A percentile compares a stretch with the other conserved stretches of the same genome.
These are phyloP conservation scores for Dimorphilus gyrociliatus DNA, from an alignment of 2,888 invertebrate species.

Conservation along the genomic window DNA sequence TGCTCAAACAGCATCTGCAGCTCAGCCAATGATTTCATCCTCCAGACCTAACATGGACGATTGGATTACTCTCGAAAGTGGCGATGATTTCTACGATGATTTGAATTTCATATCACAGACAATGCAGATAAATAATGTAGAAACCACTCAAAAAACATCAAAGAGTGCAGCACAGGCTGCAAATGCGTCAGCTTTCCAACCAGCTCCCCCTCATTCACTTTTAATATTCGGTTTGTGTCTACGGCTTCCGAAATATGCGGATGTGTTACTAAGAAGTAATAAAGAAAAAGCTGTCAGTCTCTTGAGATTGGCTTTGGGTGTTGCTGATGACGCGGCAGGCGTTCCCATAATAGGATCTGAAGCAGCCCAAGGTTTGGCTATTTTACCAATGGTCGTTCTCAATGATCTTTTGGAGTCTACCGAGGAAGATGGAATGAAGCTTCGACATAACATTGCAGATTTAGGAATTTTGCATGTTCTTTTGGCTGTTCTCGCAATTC, in stretches of 20 bases:
- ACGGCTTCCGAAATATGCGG: constrained; percentile 73
- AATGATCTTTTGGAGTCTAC: constrained; percentile 56
- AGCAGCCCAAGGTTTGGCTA: constrained; percentile 48
- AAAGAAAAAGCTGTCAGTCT: constrained; percentile 65
- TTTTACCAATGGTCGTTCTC: constrained; percentile 56
- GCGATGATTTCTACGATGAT: constrained; percentile 43
- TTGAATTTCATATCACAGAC: background rate
- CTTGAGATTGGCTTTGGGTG: constrained; percentile 67
- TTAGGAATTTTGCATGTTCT: constrained; percentile 69
- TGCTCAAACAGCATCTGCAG: constrained; percentile 42
- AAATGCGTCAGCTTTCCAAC: constrained; percentile 5
- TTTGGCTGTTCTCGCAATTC: constrained; percentile 69
- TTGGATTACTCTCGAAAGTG: constrained; percentile 46
- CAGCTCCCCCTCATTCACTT: constrained; percentile 75
- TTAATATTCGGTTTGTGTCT: constrained; percentile 76
- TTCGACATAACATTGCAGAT: constrained; percentile 61
- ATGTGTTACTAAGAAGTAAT: constrained; percentile 65
- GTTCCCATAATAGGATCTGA: constrained; percentile 42
- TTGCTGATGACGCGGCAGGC: constrained; percentile 78
- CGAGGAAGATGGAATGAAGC: constrained; percentile 55
- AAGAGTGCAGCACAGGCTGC: constrained; percentile 4
- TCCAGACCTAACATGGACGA: constrained; percentile 11
- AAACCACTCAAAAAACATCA: too few species aligned
- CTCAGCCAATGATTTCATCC: constrained; percentile 18
- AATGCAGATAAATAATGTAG: background rate